Percentiles rank a stretch among this genome's conserved stretches.
These are phyloP conservation scores for Megaleporinus macrocephalus DNA, from an alignment of 2,113 vertebrate genomes.

Conservation along the genomic window DNA sequence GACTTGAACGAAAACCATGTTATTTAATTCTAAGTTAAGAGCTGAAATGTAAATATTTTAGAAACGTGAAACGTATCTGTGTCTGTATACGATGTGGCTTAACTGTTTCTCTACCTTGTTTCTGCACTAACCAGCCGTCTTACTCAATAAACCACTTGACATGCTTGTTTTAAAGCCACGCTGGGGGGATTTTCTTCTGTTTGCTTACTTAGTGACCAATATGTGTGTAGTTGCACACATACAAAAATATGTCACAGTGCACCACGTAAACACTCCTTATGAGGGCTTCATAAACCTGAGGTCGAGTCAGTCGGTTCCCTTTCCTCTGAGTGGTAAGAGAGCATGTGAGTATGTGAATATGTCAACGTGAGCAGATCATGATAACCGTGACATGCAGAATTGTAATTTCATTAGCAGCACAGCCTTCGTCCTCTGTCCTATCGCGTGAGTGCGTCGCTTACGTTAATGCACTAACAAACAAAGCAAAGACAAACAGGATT, in stretches of 20 bases:
- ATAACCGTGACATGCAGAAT: not conserved
- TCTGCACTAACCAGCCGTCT: not conserved
- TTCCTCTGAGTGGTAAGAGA: not conserved
- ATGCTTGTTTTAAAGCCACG: not conserved
- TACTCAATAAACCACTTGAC: conserved; percentile 17
- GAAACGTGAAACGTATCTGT: not conserved
- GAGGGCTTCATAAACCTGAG: not conserved
- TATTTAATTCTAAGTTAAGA: conserved; percentile 65
- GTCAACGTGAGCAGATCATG: conserved; percentile 1
- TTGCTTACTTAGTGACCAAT: not conserved
- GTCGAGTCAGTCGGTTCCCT: not conserved
- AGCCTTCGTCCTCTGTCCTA: not conserved
- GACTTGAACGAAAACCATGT: conserved; percentile 64
- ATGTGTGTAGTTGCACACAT: not conserved
- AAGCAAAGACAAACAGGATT: not conserved
- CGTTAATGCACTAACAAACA: not conserved
- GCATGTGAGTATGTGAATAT: not conserved
- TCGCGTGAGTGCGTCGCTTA: not conserved
- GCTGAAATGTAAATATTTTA: conserved; percentile 62
- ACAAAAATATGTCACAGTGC: not conserved
- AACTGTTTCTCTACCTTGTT: not conserved
- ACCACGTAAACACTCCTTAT: not conserved
- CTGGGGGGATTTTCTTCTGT: not conserved
- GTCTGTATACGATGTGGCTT: conserved; percentile 1
- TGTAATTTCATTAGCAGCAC: not conserved